A percentile compares a stretch with the other conserved stretches of the same genome.
phyloP scores from a whole-genome alignment of 2,113 vertebrate species.

The Zosterops lateralis region DNA sequence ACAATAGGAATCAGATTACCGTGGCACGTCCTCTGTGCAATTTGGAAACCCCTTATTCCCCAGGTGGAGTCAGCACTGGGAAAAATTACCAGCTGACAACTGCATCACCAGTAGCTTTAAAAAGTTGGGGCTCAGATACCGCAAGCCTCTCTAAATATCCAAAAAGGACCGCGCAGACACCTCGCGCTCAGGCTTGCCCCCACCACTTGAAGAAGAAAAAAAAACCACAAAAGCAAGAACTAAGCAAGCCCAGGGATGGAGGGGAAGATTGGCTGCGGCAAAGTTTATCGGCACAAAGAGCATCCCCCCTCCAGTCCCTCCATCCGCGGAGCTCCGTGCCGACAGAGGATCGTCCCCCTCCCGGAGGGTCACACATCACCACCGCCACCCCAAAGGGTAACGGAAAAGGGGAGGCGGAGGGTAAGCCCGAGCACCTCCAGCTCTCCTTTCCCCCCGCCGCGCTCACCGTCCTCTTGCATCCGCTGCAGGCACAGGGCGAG shows the following conservation, averaged over 20 bases:
- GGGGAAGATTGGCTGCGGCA: background rate
- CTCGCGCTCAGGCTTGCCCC: background rate
- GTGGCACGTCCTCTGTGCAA: background rate
- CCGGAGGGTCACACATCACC: too few relatives aligned
- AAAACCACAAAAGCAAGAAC: background rate
- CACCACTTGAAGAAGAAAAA: background rate
- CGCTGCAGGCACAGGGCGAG: conserved; percentile 84
- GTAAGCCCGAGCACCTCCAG: background rate
- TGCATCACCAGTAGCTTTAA: background rate
- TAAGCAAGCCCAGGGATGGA: fast-evolving
- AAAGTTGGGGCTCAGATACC: conserved; percentile 30
- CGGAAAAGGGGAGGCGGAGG: background rate
- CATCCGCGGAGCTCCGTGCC: background rate
- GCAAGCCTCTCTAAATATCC: background rate
- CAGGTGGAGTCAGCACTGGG: background rate
- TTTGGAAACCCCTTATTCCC: background rate
- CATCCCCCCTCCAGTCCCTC: background rate
- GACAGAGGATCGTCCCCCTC: fast-evolving
- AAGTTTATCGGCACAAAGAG: conserved; percentile 16
- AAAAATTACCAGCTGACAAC: background rate
- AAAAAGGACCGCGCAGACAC: background rate
- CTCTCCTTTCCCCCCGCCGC: background rate
- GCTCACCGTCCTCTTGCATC: conserved; percentile 84
- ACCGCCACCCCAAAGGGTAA: too few relatives aligned
- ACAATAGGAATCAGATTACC: background rate